A percentile compares a stretch with the other conserved stretches of the same genome.
Conservation (phyloP, 2,113 vertebrate species). For the Pangasianodon hypophthalmus region DNA sequence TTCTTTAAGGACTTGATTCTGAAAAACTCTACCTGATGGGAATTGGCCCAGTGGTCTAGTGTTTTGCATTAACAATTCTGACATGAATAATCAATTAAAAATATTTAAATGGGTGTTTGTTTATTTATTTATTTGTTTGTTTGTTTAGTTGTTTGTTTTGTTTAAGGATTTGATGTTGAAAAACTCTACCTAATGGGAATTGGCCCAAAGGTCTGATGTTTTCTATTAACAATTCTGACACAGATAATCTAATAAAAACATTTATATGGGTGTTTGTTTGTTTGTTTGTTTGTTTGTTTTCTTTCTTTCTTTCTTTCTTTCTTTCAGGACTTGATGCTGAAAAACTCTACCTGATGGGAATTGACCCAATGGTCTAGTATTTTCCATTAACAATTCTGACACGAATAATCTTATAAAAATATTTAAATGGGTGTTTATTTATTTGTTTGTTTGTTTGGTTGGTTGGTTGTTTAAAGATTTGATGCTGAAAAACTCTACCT, state of each 20-base stretch:
- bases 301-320: too few relatives aligned
- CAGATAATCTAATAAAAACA: too few relatives aligned
- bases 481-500: too few relatives aligned
- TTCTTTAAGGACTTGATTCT: too few relatives aligned
- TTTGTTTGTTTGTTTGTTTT: neutral
- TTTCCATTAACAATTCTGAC: neutral
- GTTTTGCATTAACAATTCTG: neutral
- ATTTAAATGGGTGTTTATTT: too few relatives aligned
- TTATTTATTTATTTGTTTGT: neutral
- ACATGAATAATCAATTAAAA: neutral
- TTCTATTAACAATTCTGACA: too few relatives aligned
- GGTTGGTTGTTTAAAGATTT: neutral
- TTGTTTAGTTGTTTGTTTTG: neutral
- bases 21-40: neutral
- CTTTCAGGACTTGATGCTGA: too few relatives aligned
- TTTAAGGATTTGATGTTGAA: neutral
- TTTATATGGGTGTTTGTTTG: too few relatives aligned
- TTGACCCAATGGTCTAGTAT: neutral
- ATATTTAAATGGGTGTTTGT: neutral
- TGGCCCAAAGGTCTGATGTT: too few relatives aligned
- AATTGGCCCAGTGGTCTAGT: neutral
- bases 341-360: neutral
- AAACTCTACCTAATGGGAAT: neutral
- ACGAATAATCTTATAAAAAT: neutral
- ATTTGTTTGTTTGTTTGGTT: neutral